phyloP scores from a whole-genome alignment of 2,888 invertebrate species.

The Limulus polyphemus region DNA sequence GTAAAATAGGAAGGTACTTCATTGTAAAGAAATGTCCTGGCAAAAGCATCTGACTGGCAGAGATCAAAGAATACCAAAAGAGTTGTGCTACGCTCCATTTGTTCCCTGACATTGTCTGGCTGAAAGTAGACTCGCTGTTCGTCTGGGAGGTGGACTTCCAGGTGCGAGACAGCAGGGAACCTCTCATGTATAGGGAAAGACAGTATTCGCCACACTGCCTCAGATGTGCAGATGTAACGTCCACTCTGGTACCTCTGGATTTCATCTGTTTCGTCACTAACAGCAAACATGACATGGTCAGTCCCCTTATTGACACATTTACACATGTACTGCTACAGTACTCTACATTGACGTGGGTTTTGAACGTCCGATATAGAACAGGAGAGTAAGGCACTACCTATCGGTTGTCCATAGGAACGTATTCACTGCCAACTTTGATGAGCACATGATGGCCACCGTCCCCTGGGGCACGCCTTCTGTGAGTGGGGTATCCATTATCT shows the following conservation, averaged over 20 bases:
- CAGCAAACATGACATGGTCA: no score
- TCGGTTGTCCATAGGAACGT: no score
- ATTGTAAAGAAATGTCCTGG: not conserved
- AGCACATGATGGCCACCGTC: no score
- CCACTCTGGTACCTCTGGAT: not conserved
- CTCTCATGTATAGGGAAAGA: slow-evolving; percentile 6
- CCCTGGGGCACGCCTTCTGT: slow-evolving; percentile 6
- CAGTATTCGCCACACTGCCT: slow-evolving; percentile 4
- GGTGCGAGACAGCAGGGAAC: slow-evolving; percentile 29
- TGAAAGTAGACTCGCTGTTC: no score
- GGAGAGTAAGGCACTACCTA: slow-evolving; percentile 18
- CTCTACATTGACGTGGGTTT: no score
- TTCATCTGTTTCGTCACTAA: not conserved
- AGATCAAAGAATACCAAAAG: no score
- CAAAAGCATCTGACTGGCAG: no score
- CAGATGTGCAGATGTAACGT: not conserved
- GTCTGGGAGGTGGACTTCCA: slow-evolving; percentile 18
- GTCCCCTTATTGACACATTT: no score
- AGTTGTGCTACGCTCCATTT: no score
- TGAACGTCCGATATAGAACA: slow-evolving; percentile 23
- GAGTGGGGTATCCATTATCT: slow-evolving; percentile 7
- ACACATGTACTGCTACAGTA: no score
- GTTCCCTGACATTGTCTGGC: no score
- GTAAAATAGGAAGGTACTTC: not conserved
- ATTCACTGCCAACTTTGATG: no score